Evolutionary conservation across 2,113 vertebrate species (phyloP).

Genomic region (Coptodon bakossiorum): DNA sequence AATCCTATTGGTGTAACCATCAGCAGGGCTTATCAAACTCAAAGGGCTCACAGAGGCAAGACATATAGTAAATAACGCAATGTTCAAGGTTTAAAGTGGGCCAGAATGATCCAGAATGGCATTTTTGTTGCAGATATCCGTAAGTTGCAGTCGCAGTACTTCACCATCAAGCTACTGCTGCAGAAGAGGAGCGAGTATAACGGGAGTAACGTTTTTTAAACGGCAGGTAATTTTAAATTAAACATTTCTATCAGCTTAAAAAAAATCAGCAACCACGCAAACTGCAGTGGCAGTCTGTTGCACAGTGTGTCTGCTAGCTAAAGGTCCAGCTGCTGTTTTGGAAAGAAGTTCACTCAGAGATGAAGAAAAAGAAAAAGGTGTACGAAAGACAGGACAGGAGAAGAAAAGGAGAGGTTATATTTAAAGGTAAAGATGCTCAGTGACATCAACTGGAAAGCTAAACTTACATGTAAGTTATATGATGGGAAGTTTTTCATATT

Average conservation of each 20-base stretch:
- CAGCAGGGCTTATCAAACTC: neutral
- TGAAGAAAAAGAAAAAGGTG: neutral
- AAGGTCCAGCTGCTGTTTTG: neutral
- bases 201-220: neutral
- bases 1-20: fast-evolving
- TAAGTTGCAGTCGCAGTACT: neutral
- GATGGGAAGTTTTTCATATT: neutral
- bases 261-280: neutral
- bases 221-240: neutral
- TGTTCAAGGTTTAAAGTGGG: neutral
- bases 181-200: neutral
- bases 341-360: neutral
- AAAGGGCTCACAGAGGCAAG: neutral
- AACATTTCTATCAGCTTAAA: neutral
- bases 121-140: fast-evolving
- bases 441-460: neutral
- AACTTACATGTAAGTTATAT: neutral
- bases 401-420: neutral
- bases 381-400: neutral
- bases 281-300: neutral
- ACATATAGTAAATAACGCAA: neutral
- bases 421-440: neutral
- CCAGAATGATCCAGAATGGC: neutral
- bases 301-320: neutral
- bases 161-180: neutral